Base-by-base conservation (phyloP, 2,113 vertebrate genomes). In the Callocephalon fimbriatum region DNA sequence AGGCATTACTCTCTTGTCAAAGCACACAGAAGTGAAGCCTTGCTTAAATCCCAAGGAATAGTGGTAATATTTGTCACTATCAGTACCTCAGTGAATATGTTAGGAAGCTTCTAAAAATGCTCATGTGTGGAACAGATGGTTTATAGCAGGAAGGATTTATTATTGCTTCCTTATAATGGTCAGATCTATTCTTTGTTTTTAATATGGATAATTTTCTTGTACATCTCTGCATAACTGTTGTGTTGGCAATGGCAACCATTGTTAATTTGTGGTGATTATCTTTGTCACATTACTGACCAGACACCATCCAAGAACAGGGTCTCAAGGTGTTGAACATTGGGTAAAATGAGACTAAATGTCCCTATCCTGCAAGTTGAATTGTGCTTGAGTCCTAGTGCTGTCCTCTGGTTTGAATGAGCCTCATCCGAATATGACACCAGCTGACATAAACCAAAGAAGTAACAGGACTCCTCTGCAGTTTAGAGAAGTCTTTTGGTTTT, bases 281-380 rank as follows among this genome's bases (percentile, higher is more conserved):
- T 62, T 53, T 68, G 7, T 12, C 58, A 40, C 14, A 18, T 77
- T 53, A 42, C 20, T 29, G n/a, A 37, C n/a, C 31, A 23, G 19
- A 5, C 40, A 6, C 9, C 26, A 66, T 44, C 17, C 14, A 53
- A 59, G 22, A 68, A 31, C 22, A 76, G 23, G 29, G 5, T 38
- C 21, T 47, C 10, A 63, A 29, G 15, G 7, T 32, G 13, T 32
- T 2, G 9, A 37, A 53, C 0, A 0, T 17, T 47, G 37, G 10
- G 4, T 32, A 54, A 88, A 23, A 18, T 12, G 32, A 56, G 18
- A 8, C 11, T 42, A 15, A 71, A 48, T 10, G 23, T 37, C 10
- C 23, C 17, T 67, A 29, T 7, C 16, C 18, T 16, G 5, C 37
- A 61, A 53, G 21, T 50, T 10, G 9, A 27, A 1, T 51, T 56